phyloP scores from a whole-genome alignment of 2,113 vertebrate species.

The Phycodurus eques region DNA sequence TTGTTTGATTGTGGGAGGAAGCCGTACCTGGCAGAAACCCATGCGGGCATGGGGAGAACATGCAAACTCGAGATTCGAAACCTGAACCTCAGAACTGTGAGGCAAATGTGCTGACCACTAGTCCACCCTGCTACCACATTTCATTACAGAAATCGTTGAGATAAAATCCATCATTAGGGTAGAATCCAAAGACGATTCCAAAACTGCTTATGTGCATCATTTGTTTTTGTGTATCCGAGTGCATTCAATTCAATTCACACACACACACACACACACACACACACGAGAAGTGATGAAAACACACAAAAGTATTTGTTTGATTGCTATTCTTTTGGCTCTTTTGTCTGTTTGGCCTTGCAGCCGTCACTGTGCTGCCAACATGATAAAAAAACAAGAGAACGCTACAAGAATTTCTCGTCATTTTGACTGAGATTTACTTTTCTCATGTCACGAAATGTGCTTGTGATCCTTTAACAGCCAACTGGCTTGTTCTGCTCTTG shows the following conservation, averaged over 20 bases:
- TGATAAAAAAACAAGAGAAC: neutral
- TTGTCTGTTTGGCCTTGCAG: conserved; percentile 1
- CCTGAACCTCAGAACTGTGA: neutral
- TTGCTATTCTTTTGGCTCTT: neutral
- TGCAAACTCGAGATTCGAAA: neutral
- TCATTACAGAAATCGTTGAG: neutral
- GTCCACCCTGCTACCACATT: neutral
- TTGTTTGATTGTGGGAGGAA: too few relatives aligned
- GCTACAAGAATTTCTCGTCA: neutral
- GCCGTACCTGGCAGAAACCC: too few relatives aligned
- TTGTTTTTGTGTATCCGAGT: neutral
- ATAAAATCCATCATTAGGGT: neutral
- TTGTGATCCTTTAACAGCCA: neutral
- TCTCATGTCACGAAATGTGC: neutral
- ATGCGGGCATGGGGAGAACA: too few relatives aligned
- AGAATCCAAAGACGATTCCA: neutral
- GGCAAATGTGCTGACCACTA: neutral
- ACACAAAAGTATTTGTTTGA: neutral
- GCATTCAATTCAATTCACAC: neutral
- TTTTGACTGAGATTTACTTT: neutral
- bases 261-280: neutral
- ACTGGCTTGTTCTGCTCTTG: neutral
- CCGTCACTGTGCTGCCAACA: conserved; percentile 9
- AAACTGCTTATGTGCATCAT: neutral
- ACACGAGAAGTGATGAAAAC: neutral